Percentiles rank a stretch among this genome's conserved stretches.
phyloP scores from a whole-genome alignment of 1,140 invertebrate species.

The Formica exsecta region DNA sequence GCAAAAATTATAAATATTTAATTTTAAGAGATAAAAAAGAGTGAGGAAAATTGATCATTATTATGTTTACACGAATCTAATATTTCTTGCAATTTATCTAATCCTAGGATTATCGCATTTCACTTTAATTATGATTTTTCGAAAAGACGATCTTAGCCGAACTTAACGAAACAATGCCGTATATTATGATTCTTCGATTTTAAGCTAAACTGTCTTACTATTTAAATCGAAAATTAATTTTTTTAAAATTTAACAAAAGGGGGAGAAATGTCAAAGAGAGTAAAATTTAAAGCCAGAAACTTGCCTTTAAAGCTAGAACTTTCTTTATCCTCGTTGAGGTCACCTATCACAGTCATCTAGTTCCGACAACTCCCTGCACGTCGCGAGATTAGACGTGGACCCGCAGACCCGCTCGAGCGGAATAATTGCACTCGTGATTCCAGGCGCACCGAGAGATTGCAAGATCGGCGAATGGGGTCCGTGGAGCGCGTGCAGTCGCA shows the following conservation, averaged over 20 bases:
- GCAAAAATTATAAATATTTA: not conserved
- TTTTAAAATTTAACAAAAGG: not conserved
- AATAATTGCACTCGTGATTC: conserved; percentile 72
- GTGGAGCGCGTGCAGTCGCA: conserved; percentile 94
- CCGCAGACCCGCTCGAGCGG: conserved; percentile 39
- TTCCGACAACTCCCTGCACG: conserved; percentile 24
- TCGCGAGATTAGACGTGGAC: conserved; percentile 44
- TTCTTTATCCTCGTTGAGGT: conserved; percentile 7
- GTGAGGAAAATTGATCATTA: not conserved
- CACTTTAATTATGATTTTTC: not conserved
- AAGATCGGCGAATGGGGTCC: conserved; percentile 94
- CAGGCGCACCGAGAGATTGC: conserved; percentile 90
- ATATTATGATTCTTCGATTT: not conserved
- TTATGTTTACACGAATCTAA: not conserved
- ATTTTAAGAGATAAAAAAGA: not conserved
- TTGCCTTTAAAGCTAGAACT: not conserved
- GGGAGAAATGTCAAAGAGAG: not conserved
- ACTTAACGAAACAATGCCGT: not conserved
- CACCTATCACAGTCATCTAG: conserved; percentile 26
- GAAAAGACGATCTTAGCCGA: not conserved
- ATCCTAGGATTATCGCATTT: not conserved
- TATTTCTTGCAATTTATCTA: not conserved
- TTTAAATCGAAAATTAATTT: not conserved
- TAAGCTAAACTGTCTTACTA: not conserved
- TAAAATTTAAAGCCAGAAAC: conserved; percentile 9